phyloP scores from a whole-genome alignment of 2,888 invertebrate species.

The Alcis repandata region DNA sequence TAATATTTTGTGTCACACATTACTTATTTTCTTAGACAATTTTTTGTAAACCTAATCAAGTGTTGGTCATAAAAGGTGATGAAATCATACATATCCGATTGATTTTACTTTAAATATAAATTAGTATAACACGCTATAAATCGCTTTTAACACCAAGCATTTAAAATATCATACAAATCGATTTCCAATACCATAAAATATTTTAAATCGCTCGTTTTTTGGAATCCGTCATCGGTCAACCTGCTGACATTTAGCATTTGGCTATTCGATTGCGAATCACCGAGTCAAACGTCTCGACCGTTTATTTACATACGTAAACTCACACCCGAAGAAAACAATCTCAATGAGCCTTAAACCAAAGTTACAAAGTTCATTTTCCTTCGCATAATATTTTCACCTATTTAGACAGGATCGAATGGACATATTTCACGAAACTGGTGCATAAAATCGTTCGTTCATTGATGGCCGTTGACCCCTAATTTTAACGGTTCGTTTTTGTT shows the following conservation, averaged over 20 bases:
- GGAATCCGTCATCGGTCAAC: constrained; percentile 17
- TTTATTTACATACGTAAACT: constrained; percentile 52
- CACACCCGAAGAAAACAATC: neutral
- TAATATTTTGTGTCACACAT: neutral
- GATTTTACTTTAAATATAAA: neutral
- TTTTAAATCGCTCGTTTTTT: constrained; percentile 2
- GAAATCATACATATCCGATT: neutral
- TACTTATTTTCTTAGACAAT: neutral
- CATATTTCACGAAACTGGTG: constrained; percentile 73
- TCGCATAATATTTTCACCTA: constrained; percentile 11
- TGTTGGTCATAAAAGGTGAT: neutral
- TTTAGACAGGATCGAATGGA: constrained; percentile 51
- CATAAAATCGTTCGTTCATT: constrained; percentile 70
- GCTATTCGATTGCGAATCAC: constrained; percentile 18
- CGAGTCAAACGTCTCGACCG: constrained; percentile 48
- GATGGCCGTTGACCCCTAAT: constrained; percentile 71
- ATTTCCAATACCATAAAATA: constrained; percentile 22
- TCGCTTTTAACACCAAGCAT: constrained; percentile 39
- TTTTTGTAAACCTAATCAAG: neutral
- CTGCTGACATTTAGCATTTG: constrained; percentile 17
- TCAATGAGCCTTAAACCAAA: constrained; percentile 12
- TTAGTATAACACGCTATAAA: constrained; percentile 21
- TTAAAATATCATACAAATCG: constrained; percentile 22
- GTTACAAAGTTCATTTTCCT: constrained; percentile 7
- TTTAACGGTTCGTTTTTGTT: constrained; percentile 69